Evolutionary conservation across 2,797 vertebrate genomes (phyloP).

Genomic region (Mus minutoides): DNA sequence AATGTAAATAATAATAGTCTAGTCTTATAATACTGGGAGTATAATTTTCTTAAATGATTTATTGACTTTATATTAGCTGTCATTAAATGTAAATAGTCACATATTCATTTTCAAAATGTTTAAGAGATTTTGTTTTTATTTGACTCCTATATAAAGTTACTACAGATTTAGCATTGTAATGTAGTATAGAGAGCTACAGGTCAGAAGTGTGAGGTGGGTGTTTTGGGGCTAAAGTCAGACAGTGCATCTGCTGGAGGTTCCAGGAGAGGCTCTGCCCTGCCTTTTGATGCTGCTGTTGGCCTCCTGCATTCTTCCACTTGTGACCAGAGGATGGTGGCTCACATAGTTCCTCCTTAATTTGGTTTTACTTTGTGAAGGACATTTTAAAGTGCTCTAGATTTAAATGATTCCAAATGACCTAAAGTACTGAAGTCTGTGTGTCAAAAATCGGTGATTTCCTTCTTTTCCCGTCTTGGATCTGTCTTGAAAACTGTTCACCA

Average conservation of each 20-base stretch:
- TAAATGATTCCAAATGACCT: not conserved
- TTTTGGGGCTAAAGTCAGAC: not conserved
- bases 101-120: not conserved
- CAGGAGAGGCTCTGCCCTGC: not conserved
- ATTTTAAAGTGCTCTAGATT: not conserved
- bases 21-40: slow-evolving; percentile 53
- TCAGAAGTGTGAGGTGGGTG: not conserved
- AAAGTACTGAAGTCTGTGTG: not conserved
- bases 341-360: not conserved
- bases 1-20: slow-evolving; percentile 2
- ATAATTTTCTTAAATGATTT: slow-evolving; percentile 69
- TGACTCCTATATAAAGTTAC: not conserved
- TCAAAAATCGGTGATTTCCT: not conserved
- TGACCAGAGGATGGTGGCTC: not conserved
- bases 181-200: not conserved
- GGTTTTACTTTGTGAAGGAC: not conserved
- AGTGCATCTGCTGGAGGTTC: not conserved
- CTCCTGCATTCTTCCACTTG: not conserved
- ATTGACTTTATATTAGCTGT: slow-evolving; percentile 45
- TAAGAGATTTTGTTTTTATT: not conserved
- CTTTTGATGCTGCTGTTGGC: not conserved
- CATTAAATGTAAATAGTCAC: slow-evolving; percentile 54
- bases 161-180: not conserved
- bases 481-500: not conserved
- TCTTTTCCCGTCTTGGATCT: not conserved